Evolutionary conservation across 2,797 vertebrate genomes (phyloP).

Genomic region (Carduelis carduelis): DNA sequence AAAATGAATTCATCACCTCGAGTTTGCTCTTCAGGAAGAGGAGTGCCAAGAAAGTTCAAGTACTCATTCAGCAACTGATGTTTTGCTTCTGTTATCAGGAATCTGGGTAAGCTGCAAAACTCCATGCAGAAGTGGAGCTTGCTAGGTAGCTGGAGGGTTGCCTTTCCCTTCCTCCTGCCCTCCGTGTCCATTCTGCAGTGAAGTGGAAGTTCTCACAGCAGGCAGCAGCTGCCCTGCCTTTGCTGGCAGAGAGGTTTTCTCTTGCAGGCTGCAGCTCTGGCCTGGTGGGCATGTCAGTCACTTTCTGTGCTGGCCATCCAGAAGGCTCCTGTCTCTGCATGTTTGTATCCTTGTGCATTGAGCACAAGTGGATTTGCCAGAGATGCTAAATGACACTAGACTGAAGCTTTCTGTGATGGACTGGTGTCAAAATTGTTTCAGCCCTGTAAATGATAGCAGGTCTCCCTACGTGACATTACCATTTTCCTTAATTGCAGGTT

Average conservation of each 20-base stretch:
- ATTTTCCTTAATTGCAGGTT: neutral
- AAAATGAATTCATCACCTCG: neutral
- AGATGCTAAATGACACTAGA: neutral
- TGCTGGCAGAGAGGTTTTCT: neutral
- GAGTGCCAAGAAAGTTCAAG: neutral
- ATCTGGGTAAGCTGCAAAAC: neutral
- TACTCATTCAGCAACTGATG: neutral
- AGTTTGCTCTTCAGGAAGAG: neutral
- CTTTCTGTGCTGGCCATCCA: neutral
- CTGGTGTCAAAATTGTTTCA: constrained; percentile 12
- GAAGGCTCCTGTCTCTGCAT: neutral
- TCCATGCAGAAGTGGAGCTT: neutral
- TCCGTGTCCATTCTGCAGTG: neutral
- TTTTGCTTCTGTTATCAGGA: neutral
- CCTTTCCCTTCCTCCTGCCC: neutral
- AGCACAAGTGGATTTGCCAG: neutral
- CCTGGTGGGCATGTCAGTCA: neutral
- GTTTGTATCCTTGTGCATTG: neutral
- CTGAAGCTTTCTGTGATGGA: neutral
- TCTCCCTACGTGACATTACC: neutral
- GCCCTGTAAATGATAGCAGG: neutral
- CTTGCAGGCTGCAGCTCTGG: neutral
- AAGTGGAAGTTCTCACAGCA: constrained; percentile 36
- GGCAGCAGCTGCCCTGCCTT: neutral
- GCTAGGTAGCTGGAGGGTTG: neutral